These are phyloP conservation scores for Orbicella faveolata DNA, from an alignment of 64 coral and sea anemone species.

Conservation along the genomic window DNA sequence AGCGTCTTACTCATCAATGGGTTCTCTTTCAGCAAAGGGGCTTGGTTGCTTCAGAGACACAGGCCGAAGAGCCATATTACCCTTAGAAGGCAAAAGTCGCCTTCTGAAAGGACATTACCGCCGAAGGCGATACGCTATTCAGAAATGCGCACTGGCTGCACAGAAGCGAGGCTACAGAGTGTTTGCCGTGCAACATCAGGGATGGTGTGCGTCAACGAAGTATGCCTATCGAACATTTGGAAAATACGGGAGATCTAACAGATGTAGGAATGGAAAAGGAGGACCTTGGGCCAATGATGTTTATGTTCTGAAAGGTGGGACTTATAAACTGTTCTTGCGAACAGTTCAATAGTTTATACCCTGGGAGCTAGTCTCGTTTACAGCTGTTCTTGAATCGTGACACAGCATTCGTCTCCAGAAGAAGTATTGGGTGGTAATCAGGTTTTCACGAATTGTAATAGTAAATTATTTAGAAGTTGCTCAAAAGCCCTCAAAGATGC, in stretches of 20 bases:
- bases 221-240: slow-evolving; percentile 14
- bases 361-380: neutral
- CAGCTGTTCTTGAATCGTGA: neutral
- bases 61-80: slow-evolving; percentile 27
- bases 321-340: neutral
- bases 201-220: slow-evolving; percentile 29
- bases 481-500: no score
- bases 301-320: slow-evolving; percentile 31
- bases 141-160: slow-evolving; percentile 57
- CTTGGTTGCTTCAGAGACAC: slow-evolving; percentile 52
- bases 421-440: no score
- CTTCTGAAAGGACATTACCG: slow-evolving; percentile 38
- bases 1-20: no score
- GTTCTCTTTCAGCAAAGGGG: slow-evolving; percentile 20
- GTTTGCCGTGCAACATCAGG: slow-evolving; percentile 49
- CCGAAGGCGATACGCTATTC: slow-evolving; percentile 4
- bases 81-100: slow-evolving; percentile 35
- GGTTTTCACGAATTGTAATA: no score
- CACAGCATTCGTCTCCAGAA: no score
- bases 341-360: neutral
- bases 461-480: no score
- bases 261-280: slow-evolving; percentile 37
- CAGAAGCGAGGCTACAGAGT: slow-evolving; percentile 28
- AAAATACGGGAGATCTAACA: slow-evolving; percentile 29
- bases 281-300: slow-evolving; percentile 55